phyloP scores from a whole-genome alignment of 2,113 vertebrate species.

The Bufo bufo region DNA sequence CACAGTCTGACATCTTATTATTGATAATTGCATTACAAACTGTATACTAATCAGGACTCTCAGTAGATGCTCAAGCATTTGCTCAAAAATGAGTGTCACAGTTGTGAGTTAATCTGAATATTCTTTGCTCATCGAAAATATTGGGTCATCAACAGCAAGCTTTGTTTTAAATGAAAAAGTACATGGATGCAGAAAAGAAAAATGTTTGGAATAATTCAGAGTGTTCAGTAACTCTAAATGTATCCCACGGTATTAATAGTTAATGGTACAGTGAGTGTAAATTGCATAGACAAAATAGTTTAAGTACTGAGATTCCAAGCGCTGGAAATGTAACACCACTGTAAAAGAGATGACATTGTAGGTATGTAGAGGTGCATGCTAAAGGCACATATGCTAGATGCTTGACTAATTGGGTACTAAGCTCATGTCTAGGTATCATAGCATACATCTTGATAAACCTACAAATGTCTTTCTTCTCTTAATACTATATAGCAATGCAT shows the following conservation, averaged over 20 bases:
- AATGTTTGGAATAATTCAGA: not conserved
- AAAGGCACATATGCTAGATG: not conserved
- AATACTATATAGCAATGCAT: not conserved
- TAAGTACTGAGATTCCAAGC: not conserved
- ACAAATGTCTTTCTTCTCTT: not conserved
- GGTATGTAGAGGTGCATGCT: conserved; percentile 16
- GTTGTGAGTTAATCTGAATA: not conserved
- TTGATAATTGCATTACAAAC: not conserved
- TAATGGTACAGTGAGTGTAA: not conserved
- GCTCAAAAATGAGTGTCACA: no score
- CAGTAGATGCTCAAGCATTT: no score
- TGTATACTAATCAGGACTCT: not conserved
- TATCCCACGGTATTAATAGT: not conserved
- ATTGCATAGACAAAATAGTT: conserved; percentile 29
- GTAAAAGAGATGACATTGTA: conserved; percentile 30
- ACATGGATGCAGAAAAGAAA: not conserved
- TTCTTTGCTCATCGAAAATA: not conserved
- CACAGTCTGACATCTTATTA: not conserved
- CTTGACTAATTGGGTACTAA: conserved; percentile 4
- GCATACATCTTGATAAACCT: not conserved
- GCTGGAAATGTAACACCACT: conserved; percentile 4
- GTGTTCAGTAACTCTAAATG: not conserved
- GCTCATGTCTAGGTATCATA: not conserved
- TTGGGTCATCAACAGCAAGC: not conserved
- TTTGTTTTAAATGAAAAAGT: not conserved